Percentiles rank a stretch among this genome's conserved stretches.
Evolutionary conservation across 2,888 invertebrate species (phyloP).

Genomic region (Mimumesa dahlbomi): DNA sequence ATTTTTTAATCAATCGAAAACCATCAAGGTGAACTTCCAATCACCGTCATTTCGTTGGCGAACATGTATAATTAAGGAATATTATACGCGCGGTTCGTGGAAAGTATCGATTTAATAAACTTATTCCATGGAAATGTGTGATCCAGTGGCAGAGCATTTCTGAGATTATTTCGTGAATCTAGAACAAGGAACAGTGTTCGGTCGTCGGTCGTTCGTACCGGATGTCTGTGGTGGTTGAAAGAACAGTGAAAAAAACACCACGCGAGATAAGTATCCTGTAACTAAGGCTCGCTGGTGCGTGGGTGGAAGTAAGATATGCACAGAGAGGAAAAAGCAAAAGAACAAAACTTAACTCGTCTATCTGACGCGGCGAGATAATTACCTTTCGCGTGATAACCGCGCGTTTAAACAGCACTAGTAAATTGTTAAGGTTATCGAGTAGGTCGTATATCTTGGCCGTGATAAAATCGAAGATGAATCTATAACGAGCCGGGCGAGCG

Average conservation of each 20-base stretch:
- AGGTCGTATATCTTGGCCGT: constrained; percentile 33
- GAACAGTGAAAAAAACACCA: constrained; percentile 36
- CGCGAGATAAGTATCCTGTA: constrained; percentile 15
- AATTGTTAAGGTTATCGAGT: constrained; percentile 50
- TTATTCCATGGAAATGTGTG: too few relatives aligned
- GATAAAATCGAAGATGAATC: constrained; percentile 55
- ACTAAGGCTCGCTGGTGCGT: constrained; percentile 34
- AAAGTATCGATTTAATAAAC: too few relatives aligned
- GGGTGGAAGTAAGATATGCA: constrained; percentile 47
- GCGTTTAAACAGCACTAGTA: constrained; percentile 39
- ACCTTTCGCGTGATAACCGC: constrained; percentile 50
- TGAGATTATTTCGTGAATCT: too few relatives aligned
- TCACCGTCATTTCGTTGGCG: too few relatives aligned
- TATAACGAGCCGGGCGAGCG: constrained; percentile 22
- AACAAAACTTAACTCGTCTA: constrained; percentile 35
- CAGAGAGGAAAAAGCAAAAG: constrained; percentile 23
- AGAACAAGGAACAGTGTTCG: too few relatives aligned
- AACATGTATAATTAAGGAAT: too few relatives aligned
- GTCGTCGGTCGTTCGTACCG: too few relatives aligned
- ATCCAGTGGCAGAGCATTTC: too few relatives aligned
- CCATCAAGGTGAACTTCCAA: too few relatives aligned
- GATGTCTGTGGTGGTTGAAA: constrained; percentile 19
- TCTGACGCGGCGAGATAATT: constrained; percentile 45
- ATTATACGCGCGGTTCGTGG: too few relatives aligned
- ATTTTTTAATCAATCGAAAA: too few relatives aligned